Conservation (phyloP, 2,888 invertebrate species). For the Callosobruchus maculatus region DNA sequence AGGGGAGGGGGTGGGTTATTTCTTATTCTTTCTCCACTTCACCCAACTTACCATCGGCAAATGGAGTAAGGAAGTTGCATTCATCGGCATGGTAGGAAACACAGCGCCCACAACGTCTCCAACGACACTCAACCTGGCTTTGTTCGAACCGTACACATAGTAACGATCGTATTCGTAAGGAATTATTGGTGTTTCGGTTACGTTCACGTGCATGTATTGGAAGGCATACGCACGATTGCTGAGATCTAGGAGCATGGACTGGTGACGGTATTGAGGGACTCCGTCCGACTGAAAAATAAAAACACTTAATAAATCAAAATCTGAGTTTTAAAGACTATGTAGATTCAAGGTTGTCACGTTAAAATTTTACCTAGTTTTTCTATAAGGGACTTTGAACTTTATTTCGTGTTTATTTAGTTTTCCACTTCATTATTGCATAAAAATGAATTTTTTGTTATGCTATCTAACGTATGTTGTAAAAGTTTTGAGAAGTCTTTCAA, state of each 20-base stretch:
- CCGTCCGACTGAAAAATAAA: slow-evolving; percentile 70
- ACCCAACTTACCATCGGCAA: slow-evolving; percentile 72
- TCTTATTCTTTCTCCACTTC: no score
- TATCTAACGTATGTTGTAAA: no score
- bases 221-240: slow-evolving; percentile 88
- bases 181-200: slow-evolving; percentile 89
- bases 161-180: slow-evolving; percentile 84
- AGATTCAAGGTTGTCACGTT: no score
- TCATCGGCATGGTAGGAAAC: slow-evolving; percentile 89
- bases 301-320: neutral
- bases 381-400: no score
- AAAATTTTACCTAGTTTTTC: no score
- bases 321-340: neutral
- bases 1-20: no score
- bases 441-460: no score
- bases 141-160: slow-evolving; percentile 92
- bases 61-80: slow-evolving; percentile 74
- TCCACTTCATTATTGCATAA: no score
- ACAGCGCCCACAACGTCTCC: slow-evolving; percentile 92
- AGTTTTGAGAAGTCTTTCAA: no score
- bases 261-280: slow-evolving; percentile 86
- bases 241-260: slow-evolving; percentile 86
- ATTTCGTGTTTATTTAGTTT: no score
- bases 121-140: slow-evolving; percentile 75
- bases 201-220: slow-evolving; percentile 93